Evolutionary conservation across 2,113 vertebrate genomes (phyloP).

Genomic region (Perca schrenkii): DNA sequence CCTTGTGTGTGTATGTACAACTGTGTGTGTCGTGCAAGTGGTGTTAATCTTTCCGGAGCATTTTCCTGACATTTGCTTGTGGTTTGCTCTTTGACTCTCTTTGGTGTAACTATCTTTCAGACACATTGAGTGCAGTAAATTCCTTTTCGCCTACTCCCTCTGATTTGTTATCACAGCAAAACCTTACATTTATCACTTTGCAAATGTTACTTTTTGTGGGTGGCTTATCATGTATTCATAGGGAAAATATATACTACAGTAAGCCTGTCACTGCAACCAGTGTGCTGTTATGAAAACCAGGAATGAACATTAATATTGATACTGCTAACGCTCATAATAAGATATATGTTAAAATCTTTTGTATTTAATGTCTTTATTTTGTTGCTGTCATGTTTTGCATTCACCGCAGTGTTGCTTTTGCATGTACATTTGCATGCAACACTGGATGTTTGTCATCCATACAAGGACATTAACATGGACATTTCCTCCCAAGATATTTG

Average conservation of each 20-base stretch:
- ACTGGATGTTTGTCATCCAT: constrained; percentile 32
- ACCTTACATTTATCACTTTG: constrained; percentile 4
- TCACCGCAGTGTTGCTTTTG: constrained; percentile 58
- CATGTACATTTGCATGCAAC: constrained; percentile 72
- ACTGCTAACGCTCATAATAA: neutral
- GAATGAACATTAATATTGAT: neutral
- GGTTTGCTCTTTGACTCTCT: constrained; percentile 51
- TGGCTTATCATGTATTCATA: neutral
- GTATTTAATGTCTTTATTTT: neutral
- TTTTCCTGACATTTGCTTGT: constrained; percentile 79
- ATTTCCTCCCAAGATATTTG: constrained; percentile 71
- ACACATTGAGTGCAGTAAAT: neutral
- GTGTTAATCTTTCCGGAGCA: constrained; percentile 48
- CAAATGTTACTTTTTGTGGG: neutral
- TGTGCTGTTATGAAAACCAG: neutral
- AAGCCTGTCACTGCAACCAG: neutral
- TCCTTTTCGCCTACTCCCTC: neutral
- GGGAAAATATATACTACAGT: neutral
- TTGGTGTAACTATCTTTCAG: constrained; percentile 16
- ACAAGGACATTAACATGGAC: constrained; percentile 37
- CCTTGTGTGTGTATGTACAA: neutral
- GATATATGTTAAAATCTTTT: neutral
- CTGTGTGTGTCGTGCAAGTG: neutral
- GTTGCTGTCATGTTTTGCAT: constrained; percentile 27
- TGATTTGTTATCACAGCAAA: constrained; percentile 13